Conservation (phyloP, 2,888 invertebrate species). For the Pollenia angustigena region DNA sequence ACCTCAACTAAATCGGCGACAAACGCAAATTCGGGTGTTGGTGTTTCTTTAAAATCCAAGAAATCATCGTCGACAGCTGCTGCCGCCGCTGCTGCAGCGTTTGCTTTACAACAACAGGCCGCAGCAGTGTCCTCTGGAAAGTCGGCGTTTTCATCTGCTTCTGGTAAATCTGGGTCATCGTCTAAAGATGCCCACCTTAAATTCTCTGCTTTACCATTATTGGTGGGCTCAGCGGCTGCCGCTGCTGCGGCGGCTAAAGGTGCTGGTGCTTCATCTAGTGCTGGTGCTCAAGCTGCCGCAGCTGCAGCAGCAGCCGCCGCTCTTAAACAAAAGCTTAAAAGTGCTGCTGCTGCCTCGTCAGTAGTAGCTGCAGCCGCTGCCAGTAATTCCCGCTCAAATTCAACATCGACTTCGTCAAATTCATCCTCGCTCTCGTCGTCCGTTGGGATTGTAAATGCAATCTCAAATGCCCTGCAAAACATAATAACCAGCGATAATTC, state of each 20-base stretch:
- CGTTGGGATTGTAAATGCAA: constrained; percentile 81
- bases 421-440: constrained; percentile 82
- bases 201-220: constrained; percentile 78
- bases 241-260: constrained; percentile 80
- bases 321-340: constrained; percentile 80
- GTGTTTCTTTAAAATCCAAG: constrained; percentile 60
- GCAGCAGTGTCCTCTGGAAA: constrained; percentile 69
- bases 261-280: constrained; percentile 72
- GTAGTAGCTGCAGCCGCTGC: constrained; percentile 77
- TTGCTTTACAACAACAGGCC: constrained; percentile 73
- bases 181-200: constrained; percentile 79
- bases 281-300: constrained; percentile 74
- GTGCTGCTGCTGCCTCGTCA: constrained; percentile 76
- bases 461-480: constrained; percentile 82
- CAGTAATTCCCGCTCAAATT: constrained; percentile 79
- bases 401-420: constrained; percentile 82
- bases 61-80: constrained; percentile 65
- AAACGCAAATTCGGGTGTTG: constrained; percentile 61
- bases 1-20: constrained; percentile 75
- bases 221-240: constrained; percentile 81
- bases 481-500: constrained; percentile 92
- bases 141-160: constrained; percentile 75
- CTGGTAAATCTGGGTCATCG: constrained; percentile 73
- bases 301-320: constrained; percentile 80
- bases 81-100: constrained; percentile 68